Conservation (phyloP, 2,797 vertebrate species). For the Notolepis coatsorum region DNA sequence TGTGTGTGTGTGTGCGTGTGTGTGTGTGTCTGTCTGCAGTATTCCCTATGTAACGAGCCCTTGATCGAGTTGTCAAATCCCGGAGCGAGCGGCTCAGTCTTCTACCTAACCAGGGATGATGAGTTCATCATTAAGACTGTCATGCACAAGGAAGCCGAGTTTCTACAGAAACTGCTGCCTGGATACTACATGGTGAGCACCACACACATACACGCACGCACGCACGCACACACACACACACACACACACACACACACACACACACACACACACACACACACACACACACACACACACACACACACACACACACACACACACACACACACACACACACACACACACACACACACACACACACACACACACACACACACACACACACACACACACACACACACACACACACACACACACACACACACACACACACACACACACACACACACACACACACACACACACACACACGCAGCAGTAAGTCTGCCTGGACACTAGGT, state of each 20-base stretch:
- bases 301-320: too few relatives aligned
- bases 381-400: neutral
- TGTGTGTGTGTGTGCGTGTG: constrained; percentile 8
- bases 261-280: too few relatives aligned
- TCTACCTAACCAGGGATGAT: constrained; percentile 96
- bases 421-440: neutral
- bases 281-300: too few relatives aligned
- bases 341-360: neutral
- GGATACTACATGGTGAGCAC: constrained; percentile 97
- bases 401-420: neutral
- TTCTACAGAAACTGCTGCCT: constrained; percentile 97
- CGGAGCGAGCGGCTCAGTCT: constrained; percentile 95
- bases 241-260: neutral
- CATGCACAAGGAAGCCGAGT: constrained; percentile 99
- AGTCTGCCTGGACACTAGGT: neutral
- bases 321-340: constrained; percentile 2
- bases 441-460: neutral
- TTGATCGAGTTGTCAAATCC: constrained; percentile 98
- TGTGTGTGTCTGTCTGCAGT: constrained; percentile 75
- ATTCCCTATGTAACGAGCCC: constrained; percentile 95
- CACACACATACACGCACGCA: too few relatives aligned
- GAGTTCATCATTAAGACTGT: constrained; percentile 99
- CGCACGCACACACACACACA: neutral
- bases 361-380: neutral
- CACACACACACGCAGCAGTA: neutral